These are phyloP conservation scores for Galaxias olidus DNA, from an alignment of 2,797 vertebrate genomes.

Conservation along the genomic window DNA sequence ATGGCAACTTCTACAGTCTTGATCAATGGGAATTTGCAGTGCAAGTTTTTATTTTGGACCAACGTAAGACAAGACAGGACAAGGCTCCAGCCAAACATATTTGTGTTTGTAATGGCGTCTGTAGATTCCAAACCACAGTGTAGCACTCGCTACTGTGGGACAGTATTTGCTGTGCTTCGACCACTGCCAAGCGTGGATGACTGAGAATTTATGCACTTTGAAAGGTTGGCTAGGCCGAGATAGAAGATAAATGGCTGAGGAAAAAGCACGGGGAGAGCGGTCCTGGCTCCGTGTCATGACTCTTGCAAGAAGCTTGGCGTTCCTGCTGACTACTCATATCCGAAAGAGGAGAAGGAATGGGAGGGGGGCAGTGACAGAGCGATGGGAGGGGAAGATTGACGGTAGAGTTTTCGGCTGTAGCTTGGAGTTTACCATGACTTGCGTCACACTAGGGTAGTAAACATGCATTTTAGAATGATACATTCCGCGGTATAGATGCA, in stretches of 20 bases:
- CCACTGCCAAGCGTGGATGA: conserved; percentile 34
- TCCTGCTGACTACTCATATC: background rate
- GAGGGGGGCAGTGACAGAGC: background rate
- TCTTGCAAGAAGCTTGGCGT: background rate
- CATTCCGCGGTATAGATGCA: too few relatives aligned
- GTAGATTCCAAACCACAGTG: conserved; percentile 7
- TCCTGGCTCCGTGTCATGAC: conserved; percentile 1
- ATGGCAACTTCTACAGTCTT: conserved; percentile 11
- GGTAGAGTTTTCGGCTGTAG: background rate
- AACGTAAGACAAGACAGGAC: background rate
- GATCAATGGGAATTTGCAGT: conserved; percentile 9
- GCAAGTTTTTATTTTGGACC: conserved; percentile 4
- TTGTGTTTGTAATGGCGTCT: conserved; percentile 24
- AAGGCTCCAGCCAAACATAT: conserved; percentile 11
- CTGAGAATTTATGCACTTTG: conserved; percentile 23
- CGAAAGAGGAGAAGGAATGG: background rate
- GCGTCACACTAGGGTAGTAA: background rate
- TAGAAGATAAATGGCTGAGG: conserved; percentile 12
- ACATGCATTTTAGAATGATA: background rate
- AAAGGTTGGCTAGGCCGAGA: conserved; percentile 19
- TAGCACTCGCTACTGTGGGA: conserved; percentile 19
- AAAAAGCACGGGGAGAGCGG: background rate
- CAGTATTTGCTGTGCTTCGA: conserved; percentile 3
- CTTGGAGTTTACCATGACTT: background rate
- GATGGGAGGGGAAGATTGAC: background rate